These are phyloP conservation scores for Eutrigla gurnardus DNA, from an alignment of 2,797 vertebrate genomes.

Conservation along the genomic window DNA sequence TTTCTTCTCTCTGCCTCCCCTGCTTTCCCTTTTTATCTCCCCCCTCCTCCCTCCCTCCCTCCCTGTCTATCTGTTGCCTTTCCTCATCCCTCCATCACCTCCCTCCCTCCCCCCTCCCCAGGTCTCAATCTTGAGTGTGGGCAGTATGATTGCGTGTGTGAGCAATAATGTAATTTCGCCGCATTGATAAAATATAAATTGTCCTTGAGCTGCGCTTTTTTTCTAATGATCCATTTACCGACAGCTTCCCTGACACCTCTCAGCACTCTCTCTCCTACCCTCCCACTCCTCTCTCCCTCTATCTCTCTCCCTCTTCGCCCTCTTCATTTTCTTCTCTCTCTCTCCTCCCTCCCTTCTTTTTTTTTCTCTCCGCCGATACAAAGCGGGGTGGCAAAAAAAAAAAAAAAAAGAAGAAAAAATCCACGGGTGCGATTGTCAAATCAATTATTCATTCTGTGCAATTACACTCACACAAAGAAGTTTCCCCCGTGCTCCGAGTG, in stretches of 20 bases:
- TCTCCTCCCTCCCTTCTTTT: slow-evolving; percentile 46
- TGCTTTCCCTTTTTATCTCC: slow-evolving; percentile 17
- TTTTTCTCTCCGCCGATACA: slow-evolving; percentile 86
- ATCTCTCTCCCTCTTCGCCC: slow-evolving; percentile 13
- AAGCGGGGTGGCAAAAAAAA: slow-evolving; percentile 89
- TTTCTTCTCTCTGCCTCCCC: slow-evolving; percentile 55
- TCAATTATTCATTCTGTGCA: slow-evolving; percentile 99
- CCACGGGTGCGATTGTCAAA: slow-evolving; percentile 99
- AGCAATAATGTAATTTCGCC: slow-evolving; percentile 99
- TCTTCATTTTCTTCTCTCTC: slow-evolving; percentile 57
- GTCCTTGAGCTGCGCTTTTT: slow-evolving; percentile 99
- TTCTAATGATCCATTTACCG: slow-evolving; percentile 99
- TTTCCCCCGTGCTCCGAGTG: slow-evolving; percentile 99
- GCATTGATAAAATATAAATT: slow-evolving; percentile 99
- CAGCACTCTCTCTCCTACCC: slow-evolving; percentile 81
- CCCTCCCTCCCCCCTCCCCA: slow-evolving; percentile 48
- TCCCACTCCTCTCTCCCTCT: slow-evolving; percentile 85
- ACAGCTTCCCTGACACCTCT: slow-evolving; percentile 97
- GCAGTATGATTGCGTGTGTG: slow-evolving; percentile 98
- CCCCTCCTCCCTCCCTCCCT: slow-evolving; percentile 17
- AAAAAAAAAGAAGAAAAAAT: slow-evolving; percentile 74
- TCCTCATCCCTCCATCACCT: slow-evolving; percentile 36
- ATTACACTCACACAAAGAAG: slow-evolving; percentile 99
- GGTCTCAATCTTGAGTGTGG: slow-evolving; percentile 90
- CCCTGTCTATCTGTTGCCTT: slow-evolving; percentile 53